Percentiles rank a stretch among this genome's conserved stretches.
These are phyloP conservation scores for Dryadula phaetusa DNA, from an alignment of 2,888 invertebrate species.

Conservation along the genomic window DNA sequence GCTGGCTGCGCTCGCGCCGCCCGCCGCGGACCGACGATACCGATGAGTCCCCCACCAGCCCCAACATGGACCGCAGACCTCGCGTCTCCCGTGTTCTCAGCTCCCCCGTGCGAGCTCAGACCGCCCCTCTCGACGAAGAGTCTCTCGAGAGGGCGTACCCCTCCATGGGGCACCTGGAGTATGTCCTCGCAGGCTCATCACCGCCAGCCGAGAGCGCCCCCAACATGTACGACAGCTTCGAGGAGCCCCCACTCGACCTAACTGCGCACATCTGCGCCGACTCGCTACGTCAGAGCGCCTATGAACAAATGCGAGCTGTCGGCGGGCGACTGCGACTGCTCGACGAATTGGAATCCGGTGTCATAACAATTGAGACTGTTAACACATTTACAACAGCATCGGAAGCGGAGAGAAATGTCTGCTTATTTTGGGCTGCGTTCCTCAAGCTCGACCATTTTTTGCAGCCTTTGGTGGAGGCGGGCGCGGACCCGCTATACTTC, in stretches of 20 bases:
- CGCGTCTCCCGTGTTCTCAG: constrained; percentile 62
- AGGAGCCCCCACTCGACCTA: constrained; percentile 88
- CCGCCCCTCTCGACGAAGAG: constrained; percentile 66
- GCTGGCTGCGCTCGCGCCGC: constrained; percentile 71
- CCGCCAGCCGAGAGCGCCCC: constrained; percentile 92
- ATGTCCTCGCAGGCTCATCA: constrained; percentile 91
- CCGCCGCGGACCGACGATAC: constrained; percentile 62
- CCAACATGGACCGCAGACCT: constrained; percentile 63
- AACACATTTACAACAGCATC: constrained; percentile 83
- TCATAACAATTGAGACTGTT: constrained; percentile 83
- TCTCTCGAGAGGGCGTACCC: constrained; percentile 88
- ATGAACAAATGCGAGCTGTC: constrained; percentile 89
- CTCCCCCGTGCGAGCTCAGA: constrained; percentile 56
- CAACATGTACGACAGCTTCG: constrained; percentile 92
- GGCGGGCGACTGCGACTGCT: constrained; percentile 88
- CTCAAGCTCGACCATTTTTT: constrained; percentile 88
- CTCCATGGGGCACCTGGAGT: constrained; percentile 88
- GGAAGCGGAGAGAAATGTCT: constrained; percentile 88
- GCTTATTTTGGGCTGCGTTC: constrained; percentile 90
- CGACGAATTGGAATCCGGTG: constrained; percentile 89
- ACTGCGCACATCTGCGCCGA: constrained; percentile 90
- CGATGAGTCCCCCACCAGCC: constrained; percentile 57
- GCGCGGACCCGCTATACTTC: constrained; percentile 88
- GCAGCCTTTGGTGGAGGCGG: constrained; percentile 85
- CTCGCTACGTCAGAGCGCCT: constrained; percentile 88